Base-by-base conservation (phyloP, 2,888 invertebrate species). In the Orthosia gracilis region DNA sequence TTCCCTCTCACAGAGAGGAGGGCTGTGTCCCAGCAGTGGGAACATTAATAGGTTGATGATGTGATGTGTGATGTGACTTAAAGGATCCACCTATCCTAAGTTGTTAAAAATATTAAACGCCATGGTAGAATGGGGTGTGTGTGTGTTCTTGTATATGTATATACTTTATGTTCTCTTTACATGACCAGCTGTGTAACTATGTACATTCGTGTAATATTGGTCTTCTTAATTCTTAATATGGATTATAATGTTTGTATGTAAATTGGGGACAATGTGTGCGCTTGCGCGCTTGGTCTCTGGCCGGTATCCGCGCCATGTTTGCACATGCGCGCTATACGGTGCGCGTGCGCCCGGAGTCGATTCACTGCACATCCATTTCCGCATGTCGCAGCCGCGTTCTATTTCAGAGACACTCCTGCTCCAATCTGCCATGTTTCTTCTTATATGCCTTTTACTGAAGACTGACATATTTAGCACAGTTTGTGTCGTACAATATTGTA, bases 311-410 rank as follows among this genome's bases (percentile, higher is more conserved):
- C 69, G 59, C 68, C 68, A 79, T 75, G 75, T 82, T 83, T 79
- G 83, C 80, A 71, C 47, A 78, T 78, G 67, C 73, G 68, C 76
- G 63, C 57, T 59, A 50, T 66, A 78, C 66, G 77, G 69, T 82
- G 76, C 72, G 76, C 61, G 3, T 15, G 61, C 55, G 47, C 47
- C 77, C 67, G 62, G 83, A 84, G 87, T 85, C 85, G 87, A 89
- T 89, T 90, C 88, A 88, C 85, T 85, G 84, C 86, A 81, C 80
- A 86, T 88, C 79, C 91, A 91, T 93, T 95, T 95, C 95, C 95
- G 94, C 94, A 89, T 94, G 92, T 92, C 92, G 85, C 91, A 80
- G 87, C 75, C 80, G 77, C 69, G 89, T 88, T 91, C 94, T 94
- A 94, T 94, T 94, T 94, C 91, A 85, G 91, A 91, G 83, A 83